These are phyloP conservation scores for Dermochelys coriacea DNA, from an alignment of 2,797 vertebrate genomes.

Conservation along the genomic window DNA sequence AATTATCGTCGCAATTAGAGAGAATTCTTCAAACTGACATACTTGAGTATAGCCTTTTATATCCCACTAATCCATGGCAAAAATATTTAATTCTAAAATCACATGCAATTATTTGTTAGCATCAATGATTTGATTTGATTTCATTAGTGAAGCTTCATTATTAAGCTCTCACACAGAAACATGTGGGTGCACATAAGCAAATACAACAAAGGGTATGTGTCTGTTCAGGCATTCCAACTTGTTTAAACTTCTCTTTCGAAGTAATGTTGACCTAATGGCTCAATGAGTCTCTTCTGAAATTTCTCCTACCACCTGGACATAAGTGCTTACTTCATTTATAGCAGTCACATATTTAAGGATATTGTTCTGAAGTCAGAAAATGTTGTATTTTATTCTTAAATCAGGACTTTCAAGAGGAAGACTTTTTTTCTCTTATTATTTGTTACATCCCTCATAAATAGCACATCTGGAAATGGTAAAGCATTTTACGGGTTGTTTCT, in stretches of 20 bases:
- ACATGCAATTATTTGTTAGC: background rate
- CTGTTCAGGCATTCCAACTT: background rate
- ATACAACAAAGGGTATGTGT: background rate
- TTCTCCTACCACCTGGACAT: background rate
- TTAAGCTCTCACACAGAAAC: background rate
- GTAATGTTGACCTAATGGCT: rapidly evolving
- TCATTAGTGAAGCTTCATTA: background rate
- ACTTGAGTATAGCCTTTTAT: background rate
- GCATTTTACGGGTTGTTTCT: rapidly evolving
- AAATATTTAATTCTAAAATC: rapidly evolving
- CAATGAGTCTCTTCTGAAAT: background rate
- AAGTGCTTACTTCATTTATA: background rate
- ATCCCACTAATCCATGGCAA: background rate
- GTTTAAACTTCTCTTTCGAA: background rate
- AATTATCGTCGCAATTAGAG: background rate
- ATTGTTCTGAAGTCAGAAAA: background rate
- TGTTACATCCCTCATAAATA: background rate
- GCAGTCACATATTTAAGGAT: background rate
- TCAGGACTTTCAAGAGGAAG: background rate
- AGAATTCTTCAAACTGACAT: background rate
- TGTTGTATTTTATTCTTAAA: background rate
- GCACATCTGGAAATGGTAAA: background rate
- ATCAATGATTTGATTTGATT: background rate
- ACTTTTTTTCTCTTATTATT: background rate
- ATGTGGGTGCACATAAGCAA: background rate